phyloP scores from a whole-genome alignment of 2,113 vertebrate genomes.

The Phrynocephalus versicolor region DNA sequence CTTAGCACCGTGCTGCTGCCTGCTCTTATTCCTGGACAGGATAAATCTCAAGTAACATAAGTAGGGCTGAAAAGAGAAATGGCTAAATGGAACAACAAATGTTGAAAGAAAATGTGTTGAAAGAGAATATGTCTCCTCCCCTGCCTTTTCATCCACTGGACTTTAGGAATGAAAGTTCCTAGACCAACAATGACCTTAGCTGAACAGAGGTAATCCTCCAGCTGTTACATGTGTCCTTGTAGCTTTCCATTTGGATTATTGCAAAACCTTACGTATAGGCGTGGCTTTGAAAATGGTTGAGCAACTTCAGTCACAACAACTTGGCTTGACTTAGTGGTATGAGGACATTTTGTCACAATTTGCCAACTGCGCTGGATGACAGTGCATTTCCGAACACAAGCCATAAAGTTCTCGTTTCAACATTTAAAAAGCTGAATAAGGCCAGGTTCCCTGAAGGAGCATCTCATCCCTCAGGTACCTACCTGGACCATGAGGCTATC shows the following conservation, averaged over 20 bases:
- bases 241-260: background rate
- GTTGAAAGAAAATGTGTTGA: background rate
- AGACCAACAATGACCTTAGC: background rate
- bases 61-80: conserved; percentile 21
- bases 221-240: background rate
- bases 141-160: background rate
- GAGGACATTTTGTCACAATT: background rate
- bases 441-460: background rate
- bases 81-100: background rate
- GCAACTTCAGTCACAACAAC: background rate
- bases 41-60: conserved; percentile 2
- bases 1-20: background rate
- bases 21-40: background rate
- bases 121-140: background rate
- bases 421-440: background rate
- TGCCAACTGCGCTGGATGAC: too few relatives aligned
- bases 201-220: too few relatives aligned
- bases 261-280: background rate
- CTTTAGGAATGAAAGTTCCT: background rate
- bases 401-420: background rate
- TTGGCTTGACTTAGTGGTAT: background rate
- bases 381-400: background rate
- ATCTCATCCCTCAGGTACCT: background rate
- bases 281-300: background rate
- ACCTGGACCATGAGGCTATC: background rate